Evolutionary conservation across 2,797 vertebrate species (phyloP).

Genomic region (Aselliscus stoliczkanus): DNA sequence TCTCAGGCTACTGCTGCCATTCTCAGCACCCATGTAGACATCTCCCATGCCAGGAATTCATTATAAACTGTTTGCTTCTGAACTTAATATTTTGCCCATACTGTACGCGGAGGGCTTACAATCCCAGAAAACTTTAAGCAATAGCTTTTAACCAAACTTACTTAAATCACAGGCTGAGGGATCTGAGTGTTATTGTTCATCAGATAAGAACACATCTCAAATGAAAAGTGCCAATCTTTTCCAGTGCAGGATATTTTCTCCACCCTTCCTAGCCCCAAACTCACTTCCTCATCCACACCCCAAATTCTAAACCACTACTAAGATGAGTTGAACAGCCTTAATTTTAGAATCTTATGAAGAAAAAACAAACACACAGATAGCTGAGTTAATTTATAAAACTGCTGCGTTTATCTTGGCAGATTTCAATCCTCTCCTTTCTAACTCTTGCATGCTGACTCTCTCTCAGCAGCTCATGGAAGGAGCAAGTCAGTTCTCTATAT

Average conservation of each 20-base stretch:
- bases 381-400: constrained; percentile 83
- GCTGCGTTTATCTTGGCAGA: constrained; percentile 78
- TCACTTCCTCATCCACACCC: not conserved
- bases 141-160: constrained; percentile 78
- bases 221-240: constrained; percentile 78
- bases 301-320: constrained; percentile 73
- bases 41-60: constrained; percentile 42
- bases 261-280: constrained; percentile 14
- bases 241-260: constrained; percentile 68
- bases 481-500: not conserved
- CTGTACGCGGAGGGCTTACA: constrained; percentile 73
- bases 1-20: not conserved
- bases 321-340: constrained; percentile 75
- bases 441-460: constrained; percentile 17
- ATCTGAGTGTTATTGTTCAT: constrained; percentile 55
- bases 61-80: constrained; percentile 72
- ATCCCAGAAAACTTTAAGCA: constrained; percentile 73
- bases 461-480: not conserved
- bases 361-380: constrained; percentile 80
- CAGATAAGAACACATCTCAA: constrained; percentile 74
- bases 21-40: not conserved
- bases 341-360: constrained; percentile 80
- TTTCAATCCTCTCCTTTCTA: constrained; percentile 62
- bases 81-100: constrained; percentile 72
- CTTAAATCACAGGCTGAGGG: constrained; percentile 60